These are phyloP conservation scores for Anaspis maculata DNA, from an alignment of 2,888 invertebrate species.

Conservation along the genomic window DNA sequence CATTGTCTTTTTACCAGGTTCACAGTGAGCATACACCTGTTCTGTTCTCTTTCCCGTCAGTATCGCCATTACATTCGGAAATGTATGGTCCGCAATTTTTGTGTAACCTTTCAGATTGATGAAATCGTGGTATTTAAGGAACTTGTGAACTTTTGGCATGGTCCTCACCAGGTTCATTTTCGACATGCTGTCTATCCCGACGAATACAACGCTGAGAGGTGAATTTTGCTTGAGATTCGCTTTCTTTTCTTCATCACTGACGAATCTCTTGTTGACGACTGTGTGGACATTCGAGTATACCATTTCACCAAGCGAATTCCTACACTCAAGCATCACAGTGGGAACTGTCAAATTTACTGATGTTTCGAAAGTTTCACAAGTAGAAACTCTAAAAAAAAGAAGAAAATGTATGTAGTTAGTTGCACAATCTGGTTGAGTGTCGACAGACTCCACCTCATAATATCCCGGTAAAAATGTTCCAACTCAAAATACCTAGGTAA, in stretches of 20 bases:
- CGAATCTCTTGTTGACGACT: constrained; percentile 32
- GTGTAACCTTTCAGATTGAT: constrained; percentile 38
- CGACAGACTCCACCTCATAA: too few relatives aligned
- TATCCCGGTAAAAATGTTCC: too few relatives aligned
- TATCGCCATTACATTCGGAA: constrained; percentile 80
- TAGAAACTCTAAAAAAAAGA: constrained; percentile 28
- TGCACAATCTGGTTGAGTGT: too few relatives aligned
- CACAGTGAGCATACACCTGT: constrained; percentile 42
- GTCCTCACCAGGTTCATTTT: constrained; percentile 65
- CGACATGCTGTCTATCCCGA: constrained; percentile 84
- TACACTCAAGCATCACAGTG: constrained; percentile 46
- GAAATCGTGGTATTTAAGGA: constrained; percentile 49
- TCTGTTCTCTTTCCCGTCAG: constrained; percentile 54
- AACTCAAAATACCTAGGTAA: too few relatives aligned
- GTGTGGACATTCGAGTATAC: constrained; percentile 49
- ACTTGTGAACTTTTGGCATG: constrained; percentile 62
- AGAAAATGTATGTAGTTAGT: too few relatives aligned
- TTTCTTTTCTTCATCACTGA: constrained; percentile 15
- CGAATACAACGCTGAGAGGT: constrained; percentile 57
- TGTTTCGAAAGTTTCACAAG: constrained; percentile 43
- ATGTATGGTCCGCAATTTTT: constrained; percentile 81
- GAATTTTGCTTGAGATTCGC: constrained; percentile 39
- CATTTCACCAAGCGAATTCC: constrained; percentile 36
- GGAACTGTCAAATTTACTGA: constrained; percentile 33
- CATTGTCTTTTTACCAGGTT: constrained; percentile 46